Base-by-base conservation (phyloP, 92 coral and sea anemone genomes). In the Montipora capitata region DNA sequence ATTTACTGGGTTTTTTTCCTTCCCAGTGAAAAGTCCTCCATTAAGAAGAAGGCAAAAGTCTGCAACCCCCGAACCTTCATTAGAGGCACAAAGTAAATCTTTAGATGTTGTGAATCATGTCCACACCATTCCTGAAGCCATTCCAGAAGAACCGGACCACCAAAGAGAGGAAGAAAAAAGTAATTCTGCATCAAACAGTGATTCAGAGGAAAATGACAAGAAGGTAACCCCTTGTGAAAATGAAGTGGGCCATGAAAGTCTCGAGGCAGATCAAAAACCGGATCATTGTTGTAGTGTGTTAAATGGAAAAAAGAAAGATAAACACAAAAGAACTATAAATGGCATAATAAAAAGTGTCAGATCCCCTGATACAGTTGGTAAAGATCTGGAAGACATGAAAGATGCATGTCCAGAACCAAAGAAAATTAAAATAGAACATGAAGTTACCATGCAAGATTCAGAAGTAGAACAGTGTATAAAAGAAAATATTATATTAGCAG, bases 391-490 rank as follows among this genome's bases (percentile, higher is more conserved):
- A 40, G 95, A 93, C 84, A 76, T 75, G 45, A 91, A 67, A 52
- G 84, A 57, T 10, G 76, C 70, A 4, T 79, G 78, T 49, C 92
- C 98, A 54, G 77, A 94, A 5, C 73, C 88, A 7, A 95, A 95
- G 76, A 92, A 91, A 68, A 78, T 91, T n/a, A 95, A 93, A 89
- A 57, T 93, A 67, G 98, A 93, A 86, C 89, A 87, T 39, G 98
- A 94, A 38, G 80, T 83, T 70, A 92, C 92, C 3, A 72, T 91
- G 74, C 94, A 76, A 68, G 86, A 86, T 51, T 81, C 81, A 15
- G 94, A 89, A 61, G 92, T 95, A 54, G 85, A 88, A 52, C 64
- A 83, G 12, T 71, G 88, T 62, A 75, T 93, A 4, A 85, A 76
- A 57, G 76, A 89, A 18, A 68, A 75, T 51, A 64, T 80, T 6